These are phyloP conservation scores for Lasioglossum calceatum DNA, from an alignment of 2,888 invertebrate genomes.

Conservation along the genomic window DNA sequence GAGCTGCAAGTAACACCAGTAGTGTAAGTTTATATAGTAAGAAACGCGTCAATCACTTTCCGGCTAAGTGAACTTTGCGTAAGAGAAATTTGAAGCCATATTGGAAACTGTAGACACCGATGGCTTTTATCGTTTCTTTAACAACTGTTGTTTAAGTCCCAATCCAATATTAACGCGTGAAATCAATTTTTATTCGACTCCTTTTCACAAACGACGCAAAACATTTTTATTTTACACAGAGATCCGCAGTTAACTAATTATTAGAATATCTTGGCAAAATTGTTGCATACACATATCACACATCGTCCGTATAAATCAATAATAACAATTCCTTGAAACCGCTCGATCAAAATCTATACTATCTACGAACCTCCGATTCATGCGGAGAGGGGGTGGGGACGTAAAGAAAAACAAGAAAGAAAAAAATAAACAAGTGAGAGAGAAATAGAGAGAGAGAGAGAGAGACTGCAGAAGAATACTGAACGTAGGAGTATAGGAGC, in stretches of 20 bases:
- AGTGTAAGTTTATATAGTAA: not conserved
- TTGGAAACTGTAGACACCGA: not conserved
- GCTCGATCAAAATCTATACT: not conserved
- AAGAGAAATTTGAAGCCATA: not conserved
- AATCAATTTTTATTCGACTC: too few species aligned
- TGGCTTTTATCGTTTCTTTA: not conserved
- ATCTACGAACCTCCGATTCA: slow-evolving; percentile 10
- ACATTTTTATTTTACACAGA: not conserved
- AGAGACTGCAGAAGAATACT: slow-evolving; percentile 21
- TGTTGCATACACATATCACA: not conserved
- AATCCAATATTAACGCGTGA: too few species aligned
- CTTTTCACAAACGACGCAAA: too few species aligned
- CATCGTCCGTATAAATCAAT: not conserved
- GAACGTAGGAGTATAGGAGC: slow-evolving; percentile 29
- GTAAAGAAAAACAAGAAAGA: slow-evolving; percentile 67
- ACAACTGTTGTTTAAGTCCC: not conserved
- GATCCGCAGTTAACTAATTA: not conserved
- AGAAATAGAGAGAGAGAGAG: not conserved
- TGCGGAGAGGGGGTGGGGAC: not conserved
- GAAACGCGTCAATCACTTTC: not conserved
- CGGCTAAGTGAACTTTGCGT: not conserved
- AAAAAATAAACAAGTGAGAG: slow-evolving; percentile 5
- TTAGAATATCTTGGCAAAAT: not conserved
- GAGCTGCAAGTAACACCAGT: not conserved
- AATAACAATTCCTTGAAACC: not conserved